Conservation (phyloP, 2,113 vertebrate species). For the Delphinapterus leucas region DNA sequence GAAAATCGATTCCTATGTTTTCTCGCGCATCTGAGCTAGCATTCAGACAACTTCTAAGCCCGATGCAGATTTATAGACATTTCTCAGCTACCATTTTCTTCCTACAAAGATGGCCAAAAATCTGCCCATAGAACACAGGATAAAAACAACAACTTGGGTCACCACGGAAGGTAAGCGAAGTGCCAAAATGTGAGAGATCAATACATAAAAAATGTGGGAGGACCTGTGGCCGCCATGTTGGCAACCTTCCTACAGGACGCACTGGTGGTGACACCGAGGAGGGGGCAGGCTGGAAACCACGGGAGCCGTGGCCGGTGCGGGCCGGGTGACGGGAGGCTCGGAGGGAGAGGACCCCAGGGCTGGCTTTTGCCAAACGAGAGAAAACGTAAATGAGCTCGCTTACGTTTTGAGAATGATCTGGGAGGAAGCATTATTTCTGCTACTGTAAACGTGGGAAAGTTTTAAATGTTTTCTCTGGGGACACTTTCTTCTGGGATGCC, state of each 20-base stretch:
- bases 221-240: rapidly evolving
- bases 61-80: neutral
- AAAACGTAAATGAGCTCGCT: too few relatives aligned
- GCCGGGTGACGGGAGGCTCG: rapidly evolving
- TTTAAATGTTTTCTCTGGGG: neutral
- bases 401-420: rapidly evolving
- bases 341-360: neutral
- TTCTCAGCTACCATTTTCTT: neutral
- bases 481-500: too few relatives aligned
- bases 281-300: neutral
- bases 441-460: too few relatives aligned
- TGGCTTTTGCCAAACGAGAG: neutral
- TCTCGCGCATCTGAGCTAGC: neutral
- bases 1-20: neutral
- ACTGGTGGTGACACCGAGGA: rapidly evolving
- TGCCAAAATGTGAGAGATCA: too few relatives aligned
- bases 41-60: neutral
- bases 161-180: neutral
- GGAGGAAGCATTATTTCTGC: rapidly evolving
- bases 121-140: neutral
- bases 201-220: neutral
- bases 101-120: neutral
- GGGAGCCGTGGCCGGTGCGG: neutral
- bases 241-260: neutral
- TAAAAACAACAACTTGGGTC: neutral